Evolutionary conservation across 2,113 vertebrate genomes (phyloP).

Genomic region (Cyphomyrus discorhynchus): DNA sequence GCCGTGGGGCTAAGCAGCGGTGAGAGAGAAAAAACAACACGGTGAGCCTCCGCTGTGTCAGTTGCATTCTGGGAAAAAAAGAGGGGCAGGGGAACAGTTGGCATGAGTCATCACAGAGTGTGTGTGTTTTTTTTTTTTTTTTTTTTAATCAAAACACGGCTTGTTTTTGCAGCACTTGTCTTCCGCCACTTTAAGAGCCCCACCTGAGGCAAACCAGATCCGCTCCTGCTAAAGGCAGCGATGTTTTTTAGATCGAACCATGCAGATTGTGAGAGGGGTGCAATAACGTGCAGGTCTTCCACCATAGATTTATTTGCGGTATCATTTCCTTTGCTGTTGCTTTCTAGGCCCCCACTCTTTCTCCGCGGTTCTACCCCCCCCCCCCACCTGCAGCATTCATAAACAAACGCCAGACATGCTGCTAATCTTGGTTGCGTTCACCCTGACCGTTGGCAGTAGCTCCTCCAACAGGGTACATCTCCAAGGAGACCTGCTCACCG

Average conservation of each 20-base stretch:
- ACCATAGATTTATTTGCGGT: not conserved
- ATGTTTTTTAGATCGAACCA: not conserved
- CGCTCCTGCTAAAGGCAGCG: not conserved
- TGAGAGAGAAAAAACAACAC: slow-evolving; percentile 47
- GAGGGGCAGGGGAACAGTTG: not conserved
- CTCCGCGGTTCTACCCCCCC: not conserved
- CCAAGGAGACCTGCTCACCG: not conserved
- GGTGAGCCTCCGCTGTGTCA: slow-evolving; percentile 34
- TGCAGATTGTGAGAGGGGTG: not conserved
- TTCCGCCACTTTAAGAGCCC: not conserved
- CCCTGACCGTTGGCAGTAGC: not conserved
- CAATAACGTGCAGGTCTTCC: not conserved
- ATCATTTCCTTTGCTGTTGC: not conserved
- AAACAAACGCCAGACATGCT: not conserved
- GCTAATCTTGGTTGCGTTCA: not conserved
- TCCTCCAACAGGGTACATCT: not conserved
- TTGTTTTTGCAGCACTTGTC: not conserved
- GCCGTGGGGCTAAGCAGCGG: slow-evolving; percentile 44
- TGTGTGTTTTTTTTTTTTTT: not conserved
- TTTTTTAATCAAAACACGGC: not conserved
- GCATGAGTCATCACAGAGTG: not conserved
- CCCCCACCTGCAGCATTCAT: not conserved
- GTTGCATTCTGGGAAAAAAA: slow-evolving; percentile 33
- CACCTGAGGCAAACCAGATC: not conserved
- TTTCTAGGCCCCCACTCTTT: not conserved